Evolutionary conservation across 1,140 invertebrate genomes (phyloP).

Genomic region (Triops longicaudatus): DNA sequence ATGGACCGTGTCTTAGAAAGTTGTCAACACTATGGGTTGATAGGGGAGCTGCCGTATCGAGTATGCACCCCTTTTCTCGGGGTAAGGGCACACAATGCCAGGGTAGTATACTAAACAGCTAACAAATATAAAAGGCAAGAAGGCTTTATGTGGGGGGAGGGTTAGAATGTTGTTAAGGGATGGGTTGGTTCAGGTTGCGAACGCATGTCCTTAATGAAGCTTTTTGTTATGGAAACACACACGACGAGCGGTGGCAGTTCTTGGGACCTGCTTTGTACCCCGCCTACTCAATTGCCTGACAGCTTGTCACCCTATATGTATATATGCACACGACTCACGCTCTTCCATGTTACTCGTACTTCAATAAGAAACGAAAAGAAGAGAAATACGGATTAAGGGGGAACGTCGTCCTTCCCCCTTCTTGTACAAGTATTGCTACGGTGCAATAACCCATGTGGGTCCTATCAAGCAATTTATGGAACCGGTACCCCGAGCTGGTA

Average conservation of each 20-base stretch:
- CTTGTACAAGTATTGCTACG: no score
- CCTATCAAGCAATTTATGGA: slow-evolving; percentile 8
- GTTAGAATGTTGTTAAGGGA: not conserved
- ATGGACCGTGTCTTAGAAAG: not conserved
- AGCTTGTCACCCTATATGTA: slow-evolving; percentile 8
- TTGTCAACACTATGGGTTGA: not conserved
- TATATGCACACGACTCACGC: not conserved
- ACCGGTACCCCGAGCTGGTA: not conserved
- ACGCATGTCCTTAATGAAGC: slow-evolving; percentile 1
- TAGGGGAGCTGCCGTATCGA: not conserved
- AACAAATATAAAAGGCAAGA: slow-evolving; percentile 4
- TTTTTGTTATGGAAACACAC: slow-evolving; percentile 12
- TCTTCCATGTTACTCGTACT: not conserved
- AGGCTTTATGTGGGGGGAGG: not conserved
- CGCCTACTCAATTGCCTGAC: slow-evolving; percentile 9
- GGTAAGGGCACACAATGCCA: not conserved
- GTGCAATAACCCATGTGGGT: not conserved
- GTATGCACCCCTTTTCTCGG: not conserved
- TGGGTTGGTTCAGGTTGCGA: not conserved
- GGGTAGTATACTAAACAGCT: not conserved
- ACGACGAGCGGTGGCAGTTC: not conserved
- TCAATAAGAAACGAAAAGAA: not conserved
- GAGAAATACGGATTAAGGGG: not conserved
- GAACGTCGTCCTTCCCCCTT: no score
- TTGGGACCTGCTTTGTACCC: not conserved